Evolutionary conservation across 2,113 vertebrate genomes (phyloP), one percentile per base, ranked within the genome.

Genomic region (Phaethornis superciliosus): DNA sequence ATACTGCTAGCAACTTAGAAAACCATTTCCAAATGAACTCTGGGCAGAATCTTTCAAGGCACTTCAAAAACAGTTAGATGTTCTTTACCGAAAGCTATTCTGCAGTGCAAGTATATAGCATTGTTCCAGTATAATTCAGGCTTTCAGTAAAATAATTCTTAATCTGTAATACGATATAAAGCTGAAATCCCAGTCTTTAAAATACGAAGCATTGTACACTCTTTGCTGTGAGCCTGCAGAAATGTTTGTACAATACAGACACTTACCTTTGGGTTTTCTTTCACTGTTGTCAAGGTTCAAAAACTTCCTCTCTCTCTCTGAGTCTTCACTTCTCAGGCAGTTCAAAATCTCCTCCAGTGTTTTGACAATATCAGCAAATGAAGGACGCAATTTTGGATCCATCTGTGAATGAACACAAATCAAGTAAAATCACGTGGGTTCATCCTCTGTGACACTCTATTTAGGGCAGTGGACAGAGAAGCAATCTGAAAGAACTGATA

Each of bases 351-450:
- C 98, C 96, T 99, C 98, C 85, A 99, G 97, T 83, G 97, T 97
- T 94, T 98, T 98, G 68, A 98, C 99, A 63, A 98, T 98, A 72
- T 99, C 99, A 67, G 95, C 85, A 97, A 99, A 99, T 18, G 99
- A 98, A 55, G 99, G 99, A 67, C 99, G 98, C 78, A 99, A 92
- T 90, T 99, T 99, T 64, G 99, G 99, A 95, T 99, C 99, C 99
- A 99, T 99, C 99, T 99, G 96, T 72, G 68, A 88, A 89, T 1
- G 63, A 70, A 88, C 24, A 96, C 15, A 60, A 85, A 81, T 24
- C 71, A 88, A 40, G 0, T 30, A 44, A 60, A 35, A 47, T 84
- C 40, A 54, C 0, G 17, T 30, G 44, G n/a, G 23, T 59, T 85
- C 67, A n/a, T 33, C 49, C 24, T 40, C 40, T 40, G 49, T 12